These are phyloP conservation scores for Drosophila austrosaltans DNA, from an alignment of 2,888 invertebrate genomes.

Conservation along the genomic window DNA sequence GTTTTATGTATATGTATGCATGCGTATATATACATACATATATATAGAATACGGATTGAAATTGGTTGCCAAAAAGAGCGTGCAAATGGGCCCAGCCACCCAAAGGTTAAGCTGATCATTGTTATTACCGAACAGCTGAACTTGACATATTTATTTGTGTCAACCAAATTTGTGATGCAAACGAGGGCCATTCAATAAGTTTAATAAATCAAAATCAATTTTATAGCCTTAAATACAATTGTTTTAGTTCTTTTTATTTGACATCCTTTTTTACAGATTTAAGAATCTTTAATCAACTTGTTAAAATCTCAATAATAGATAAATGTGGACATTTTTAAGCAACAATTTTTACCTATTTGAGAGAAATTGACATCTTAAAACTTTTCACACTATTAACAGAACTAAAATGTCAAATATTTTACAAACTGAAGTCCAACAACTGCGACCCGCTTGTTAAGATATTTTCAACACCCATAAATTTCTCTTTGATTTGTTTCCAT, in stretches of 20 bases:
- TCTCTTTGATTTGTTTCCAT: neutral
- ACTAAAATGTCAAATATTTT: neutral
- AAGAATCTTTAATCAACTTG: no score
- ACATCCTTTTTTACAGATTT: no score
- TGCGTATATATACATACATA: constrained; percentile 6
- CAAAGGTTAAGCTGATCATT: constrained; percentile 10
- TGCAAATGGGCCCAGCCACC: constrained; percentile 6
- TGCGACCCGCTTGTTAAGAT: neutral
- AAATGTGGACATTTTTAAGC: no score
- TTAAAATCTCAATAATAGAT: no score
- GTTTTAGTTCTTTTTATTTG: neutral
- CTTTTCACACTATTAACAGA: no score
- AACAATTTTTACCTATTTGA: no score
- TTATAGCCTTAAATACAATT: neutral
- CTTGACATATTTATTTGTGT: constrained; percentile 12
- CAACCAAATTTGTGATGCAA: neutral
- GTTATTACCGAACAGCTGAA: constrained; percentile 2
- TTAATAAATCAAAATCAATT: neutral
- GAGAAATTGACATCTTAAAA: no score
- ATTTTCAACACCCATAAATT: neutral
- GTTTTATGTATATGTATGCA: constrained; percentile 26
- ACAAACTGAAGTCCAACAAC: neutral
- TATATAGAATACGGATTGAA: neutral
- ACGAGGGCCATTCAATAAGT: constrained; percentile 1
- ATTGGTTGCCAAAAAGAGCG: constrained; percentile 10